Evolutionary conservation across 2,888 invertebrate species (phyloP), one percentile per base, ranked within the genome.

Genomic region (Agonopterix arenella): DNA sequence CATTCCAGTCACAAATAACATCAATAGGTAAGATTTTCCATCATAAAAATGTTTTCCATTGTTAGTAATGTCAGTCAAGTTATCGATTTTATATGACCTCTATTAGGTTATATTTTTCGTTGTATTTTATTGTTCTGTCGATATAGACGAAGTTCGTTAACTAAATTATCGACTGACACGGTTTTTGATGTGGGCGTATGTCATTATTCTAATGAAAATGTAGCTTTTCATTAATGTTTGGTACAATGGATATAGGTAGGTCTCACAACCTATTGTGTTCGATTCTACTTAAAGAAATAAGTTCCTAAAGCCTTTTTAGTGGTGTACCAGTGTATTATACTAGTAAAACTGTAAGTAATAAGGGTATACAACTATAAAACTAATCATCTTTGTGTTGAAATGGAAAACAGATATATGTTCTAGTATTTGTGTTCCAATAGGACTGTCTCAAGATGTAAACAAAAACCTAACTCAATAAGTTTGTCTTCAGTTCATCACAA

Each of bases 51-150:
- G 61, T 61, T 60, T 54, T 65, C 71, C 74, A 76, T 79, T 81
- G 78, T 80, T 67, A 68, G 1, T 43, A 43, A 13, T 43, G 74
- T 73, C 73, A 77, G 61, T 68, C 70, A 66, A 60, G 62, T 55
- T 88, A 89, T 89, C 73, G 89, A 89, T 89, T 89, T 89, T 89
- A 80, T 80, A 54, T 70, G 66, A 67, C 64, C 73, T 65, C 76
- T 78, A 77, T 80, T 79, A 83, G 84, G 85, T 88, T 86, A 86
- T 80, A 77, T 77, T 50, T 80, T 69, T 69, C 63, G 75, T 77
- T 79, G 79, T 84, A 80, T 80, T 78, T 70, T 60, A 68, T 67
- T 65, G 68, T 74, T 71, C 67, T 68, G 71, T 70, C 68, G 65
- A 62, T 68, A 61, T 64, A 66, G 63, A 59, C 59, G 62, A 61